phyloP scores from a whole-genome alignment of 1,140 invertebrate species.

The Neotoxoptera formosana region DNA sequence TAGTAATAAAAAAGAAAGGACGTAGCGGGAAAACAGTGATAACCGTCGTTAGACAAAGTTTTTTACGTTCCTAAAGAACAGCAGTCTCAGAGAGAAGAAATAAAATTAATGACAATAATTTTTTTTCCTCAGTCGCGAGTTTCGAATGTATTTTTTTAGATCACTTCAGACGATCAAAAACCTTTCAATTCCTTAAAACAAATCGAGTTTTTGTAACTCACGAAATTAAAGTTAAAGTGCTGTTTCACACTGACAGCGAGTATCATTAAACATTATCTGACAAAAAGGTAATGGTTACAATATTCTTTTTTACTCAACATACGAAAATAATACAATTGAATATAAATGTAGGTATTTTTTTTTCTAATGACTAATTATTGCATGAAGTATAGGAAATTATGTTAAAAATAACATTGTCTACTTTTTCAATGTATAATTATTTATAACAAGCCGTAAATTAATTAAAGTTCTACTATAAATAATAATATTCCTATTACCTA shows the following conservation, averaged over 20 bases:
- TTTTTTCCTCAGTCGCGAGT: neutral
- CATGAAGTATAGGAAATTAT: neutral
- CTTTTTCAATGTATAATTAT: neutral
- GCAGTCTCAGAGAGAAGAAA: neutral
- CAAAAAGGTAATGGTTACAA: neutral
- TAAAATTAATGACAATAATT: conserved; percentile 13
- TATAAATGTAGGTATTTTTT: neutral
- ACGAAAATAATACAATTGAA: neutral
- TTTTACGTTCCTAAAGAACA: neutral
- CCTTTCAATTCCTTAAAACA: conserved; percentile 19
- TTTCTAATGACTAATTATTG: neutral
- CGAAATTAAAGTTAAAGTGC: neutral
- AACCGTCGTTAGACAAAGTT: neutral
- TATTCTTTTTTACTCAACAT: neutral
- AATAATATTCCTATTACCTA: neutral
- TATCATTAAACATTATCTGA: neutral
- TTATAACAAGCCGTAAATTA: neutral
- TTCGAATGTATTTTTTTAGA: neutral
- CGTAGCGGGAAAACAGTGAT: neutral
- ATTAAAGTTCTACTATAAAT: neutral
- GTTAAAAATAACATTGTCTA: neutral
- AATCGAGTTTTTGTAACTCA: neutral
- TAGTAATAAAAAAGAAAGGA: neutral
- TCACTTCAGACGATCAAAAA: conserved; percentile 22
- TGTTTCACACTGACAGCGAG: neutral